Evolutionary conservation across 2,113 vertebrate genomes (phyloP).

Genomic region (Nettapus auritus): DNA sequence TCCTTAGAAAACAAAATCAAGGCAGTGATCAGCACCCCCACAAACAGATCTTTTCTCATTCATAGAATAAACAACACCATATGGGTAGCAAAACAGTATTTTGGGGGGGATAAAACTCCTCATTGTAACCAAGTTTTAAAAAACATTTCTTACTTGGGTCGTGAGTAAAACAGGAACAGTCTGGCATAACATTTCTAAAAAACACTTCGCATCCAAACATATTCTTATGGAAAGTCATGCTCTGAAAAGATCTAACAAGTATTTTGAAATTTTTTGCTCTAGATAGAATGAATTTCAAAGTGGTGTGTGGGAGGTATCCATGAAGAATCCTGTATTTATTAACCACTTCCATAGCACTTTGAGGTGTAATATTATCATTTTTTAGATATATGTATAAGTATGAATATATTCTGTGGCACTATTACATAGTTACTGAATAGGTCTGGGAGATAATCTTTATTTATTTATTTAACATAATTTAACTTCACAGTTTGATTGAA

Average conservation of each 20-base stretch:
- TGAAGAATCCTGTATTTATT: neutral
- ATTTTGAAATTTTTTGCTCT: neutral
- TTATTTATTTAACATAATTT: neutral
- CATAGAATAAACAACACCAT: neutral
- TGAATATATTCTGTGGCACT: neutral
- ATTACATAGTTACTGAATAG: neutral
- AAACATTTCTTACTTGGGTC: neutral
- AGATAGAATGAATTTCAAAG: slow-evolving; percentile 8
- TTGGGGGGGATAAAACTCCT: neutral
- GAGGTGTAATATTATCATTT: neutral
- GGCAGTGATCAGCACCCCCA: neutral
- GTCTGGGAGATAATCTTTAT: neutral
- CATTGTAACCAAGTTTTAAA: neutral
- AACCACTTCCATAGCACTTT: neutral
- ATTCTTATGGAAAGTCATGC: neutral
- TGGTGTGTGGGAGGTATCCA: neutral
- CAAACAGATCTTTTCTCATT: neutral
- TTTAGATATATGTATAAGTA: neutral
- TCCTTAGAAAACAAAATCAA: neutral
- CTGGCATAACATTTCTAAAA: neutral
- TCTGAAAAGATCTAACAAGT: neutral
- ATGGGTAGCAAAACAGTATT: neutral
- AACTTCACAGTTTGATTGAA: neutral
- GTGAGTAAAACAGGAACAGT: neutral
- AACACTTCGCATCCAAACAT: neutral